Evolutionary conservation across 1,140 invertebrate species (phyloP).

Genomic region (Holcopasites calliopsidis): DNA sequence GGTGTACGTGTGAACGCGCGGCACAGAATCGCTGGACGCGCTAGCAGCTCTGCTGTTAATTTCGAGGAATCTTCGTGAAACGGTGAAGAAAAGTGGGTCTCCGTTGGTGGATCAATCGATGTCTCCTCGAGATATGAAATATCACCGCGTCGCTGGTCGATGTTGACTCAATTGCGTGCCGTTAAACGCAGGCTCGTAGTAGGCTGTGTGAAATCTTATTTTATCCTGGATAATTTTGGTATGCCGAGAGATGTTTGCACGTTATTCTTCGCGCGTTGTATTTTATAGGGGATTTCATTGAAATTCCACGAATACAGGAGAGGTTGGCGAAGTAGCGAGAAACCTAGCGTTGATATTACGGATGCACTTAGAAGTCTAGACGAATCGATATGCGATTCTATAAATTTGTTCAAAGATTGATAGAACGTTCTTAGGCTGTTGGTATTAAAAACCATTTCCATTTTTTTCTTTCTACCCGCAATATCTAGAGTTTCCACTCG

Average conservation of each 20-base stretch:
- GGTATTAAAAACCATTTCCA: no score
- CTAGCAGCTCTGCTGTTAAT: constrained; percentile 3
- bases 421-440: background rate
- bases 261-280: background rate
- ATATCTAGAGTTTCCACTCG: no score
- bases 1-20: background rate
- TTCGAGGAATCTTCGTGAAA: constrained; percentile 4
- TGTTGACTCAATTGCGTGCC: background rate
- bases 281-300: background rate
- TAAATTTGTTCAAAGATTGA: background rate
- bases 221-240: background rate
- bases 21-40: background rate
- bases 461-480: no score
- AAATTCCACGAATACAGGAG: background rate
- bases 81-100: background rate
- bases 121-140: background rate
- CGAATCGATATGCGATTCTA: no score
- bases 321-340: background rate
- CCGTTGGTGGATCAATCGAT: background rate
- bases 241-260: background rate
- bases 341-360: background rate
- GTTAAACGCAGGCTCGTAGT: background rate
- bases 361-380: no score
- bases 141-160: background rate
- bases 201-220: constrained; percentile 14